Percentiles rank a stretch among this genome's conserved stretches.
phyloP scores from a whole-genome alignment of 2,797 vertebrate genomes.

The Gambusia yucatana region DNA sequence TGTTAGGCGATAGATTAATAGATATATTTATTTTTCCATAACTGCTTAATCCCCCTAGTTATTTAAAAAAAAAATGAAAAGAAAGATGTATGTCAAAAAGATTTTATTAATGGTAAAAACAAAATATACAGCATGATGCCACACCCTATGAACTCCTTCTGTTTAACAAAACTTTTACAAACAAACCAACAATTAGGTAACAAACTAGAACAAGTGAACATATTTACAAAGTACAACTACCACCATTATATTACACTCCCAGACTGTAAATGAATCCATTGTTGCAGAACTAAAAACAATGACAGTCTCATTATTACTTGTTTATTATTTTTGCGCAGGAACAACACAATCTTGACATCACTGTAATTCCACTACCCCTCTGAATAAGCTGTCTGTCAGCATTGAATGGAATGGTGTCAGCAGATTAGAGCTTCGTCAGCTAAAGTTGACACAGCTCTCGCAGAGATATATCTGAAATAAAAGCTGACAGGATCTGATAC shows the following conservation, averaged over 20 bases:
- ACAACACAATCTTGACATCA: constrained; percentile 37
- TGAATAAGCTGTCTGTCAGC: constrained; percentile 64
- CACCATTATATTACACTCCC: constrained; percentile 19
- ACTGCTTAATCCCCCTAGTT: neutral
- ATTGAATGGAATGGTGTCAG: constrained; percentile 76
- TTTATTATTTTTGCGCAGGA: constrained; percentile 13
- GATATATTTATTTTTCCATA: neutral
- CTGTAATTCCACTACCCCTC: constrained; percentile 56
- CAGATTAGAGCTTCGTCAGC: constrained; percentile 71
- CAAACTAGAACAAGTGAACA: constrained; percentile 46
- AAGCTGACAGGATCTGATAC: constrained; percentile 76
- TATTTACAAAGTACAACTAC: constrained; percentile 61
- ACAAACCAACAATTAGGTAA: constrained; percentile 51
- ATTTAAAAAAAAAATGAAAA: constrained; percentile 13
- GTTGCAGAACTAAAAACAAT: constrained; percentile 11
- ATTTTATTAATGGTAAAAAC: constrained; percentile 80
- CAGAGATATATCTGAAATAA: constrained; percentile 63
- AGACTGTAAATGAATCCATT: constrained; percentile 28
- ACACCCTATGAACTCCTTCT: constrained; percentile 55
- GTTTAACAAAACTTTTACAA: constrained; percentile 44
- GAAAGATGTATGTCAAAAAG: constrained; percentile 32
- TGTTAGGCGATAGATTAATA: neutral
- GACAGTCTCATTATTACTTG: constrained; percentile 4
- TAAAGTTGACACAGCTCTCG: constrained; percentile 78
- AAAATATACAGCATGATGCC: constrained; percentile 34